A percentile compares a stretch with the other conserved stretches of the same genome.
Evolutionary conservation across 1,140 invertebrate genomes (phyloP).

Genomic region (Stegodyphus dumicola): DNA sequence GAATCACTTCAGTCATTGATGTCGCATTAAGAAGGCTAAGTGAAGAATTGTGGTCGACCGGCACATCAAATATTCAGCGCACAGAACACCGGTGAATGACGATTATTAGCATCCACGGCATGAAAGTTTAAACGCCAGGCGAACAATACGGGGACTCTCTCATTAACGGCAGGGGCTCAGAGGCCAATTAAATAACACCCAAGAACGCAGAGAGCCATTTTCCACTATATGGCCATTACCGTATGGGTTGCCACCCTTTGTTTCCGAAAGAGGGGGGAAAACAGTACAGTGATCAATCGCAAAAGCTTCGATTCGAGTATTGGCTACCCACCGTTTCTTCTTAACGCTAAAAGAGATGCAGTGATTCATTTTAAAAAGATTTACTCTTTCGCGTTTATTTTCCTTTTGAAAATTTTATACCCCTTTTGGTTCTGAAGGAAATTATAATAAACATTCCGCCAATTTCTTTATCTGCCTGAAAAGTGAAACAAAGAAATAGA

Average conservation of each 20-base stretch:
- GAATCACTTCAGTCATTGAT: conserved; percentile 58
- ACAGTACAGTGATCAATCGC: too few relatives aligned
- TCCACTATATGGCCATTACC: conserved; percentile 15
- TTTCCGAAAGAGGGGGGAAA: background rate
- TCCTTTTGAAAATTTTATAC: too few relatives aligned
- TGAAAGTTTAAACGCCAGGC: conserved; percentile 49
- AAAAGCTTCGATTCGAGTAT: too few relatives aligned
- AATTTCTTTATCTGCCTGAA: too few relatives aligned
- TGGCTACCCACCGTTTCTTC: too few relatives aligned
- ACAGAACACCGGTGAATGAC: conserved; percentile 47
- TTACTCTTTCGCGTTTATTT: too few relatives aligned
- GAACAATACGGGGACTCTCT: conserved; percentile 51
- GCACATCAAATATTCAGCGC: conserved; percentile 34
- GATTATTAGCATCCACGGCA: conserved; percentile 53
- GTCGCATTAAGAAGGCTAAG: conserved; percentile 57
- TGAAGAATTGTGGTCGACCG: conserved; percentile 57
- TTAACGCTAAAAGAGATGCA: too few relatives aligned
- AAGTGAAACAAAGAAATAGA: too few relatives aligned
- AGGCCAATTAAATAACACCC: conserved; percentile 48
- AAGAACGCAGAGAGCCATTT: conserved; percentile 18
- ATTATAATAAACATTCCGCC: too few relatives aligned
- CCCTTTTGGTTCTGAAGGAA: too few relatives aligned
- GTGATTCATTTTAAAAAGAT: too few relatives aligned
- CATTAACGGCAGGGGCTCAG: conserved; percentile 51
- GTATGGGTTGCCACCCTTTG: conserved; percentile 39